These are phyloP conservation scores for Tachuris rubrigastra DNA, from an alignment of 2,113 vertebrate genomes.

Conservation along the genomic window DNA sequence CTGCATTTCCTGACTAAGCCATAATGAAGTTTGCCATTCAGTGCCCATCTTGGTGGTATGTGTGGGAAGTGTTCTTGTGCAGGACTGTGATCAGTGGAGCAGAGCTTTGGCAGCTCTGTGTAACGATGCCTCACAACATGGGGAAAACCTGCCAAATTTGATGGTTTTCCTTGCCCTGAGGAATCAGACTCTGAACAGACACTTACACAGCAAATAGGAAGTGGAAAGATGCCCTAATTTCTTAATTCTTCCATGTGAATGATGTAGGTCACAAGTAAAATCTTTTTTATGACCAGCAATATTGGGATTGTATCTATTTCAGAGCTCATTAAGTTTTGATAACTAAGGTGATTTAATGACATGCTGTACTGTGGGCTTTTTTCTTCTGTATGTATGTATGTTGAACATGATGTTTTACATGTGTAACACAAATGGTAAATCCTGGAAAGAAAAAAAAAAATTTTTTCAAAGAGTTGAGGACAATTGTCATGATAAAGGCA, in stretches of 20 bases:
- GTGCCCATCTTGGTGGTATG: neutral
- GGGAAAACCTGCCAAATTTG: neutral
- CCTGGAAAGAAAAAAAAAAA: neutral
- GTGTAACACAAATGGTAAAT: slow-evolving; percentile 19
- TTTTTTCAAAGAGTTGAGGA: neutral
- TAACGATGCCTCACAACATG: neutral
- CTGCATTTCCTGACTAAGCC: neutral
- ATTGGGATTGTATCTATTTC: slow-evolving; percentile 72
- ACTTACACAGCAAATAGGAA: neutral
- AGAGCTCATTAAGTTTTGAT: slow-evolving; percentile 76
- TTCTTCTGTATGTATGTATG: neutral
- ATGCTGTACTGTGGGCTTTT: neutral
- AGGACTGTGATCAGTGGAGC: neutral
- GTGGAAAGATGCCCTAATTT: slow-evolving; percentile 48
- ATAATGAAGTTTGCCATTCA: neutral
- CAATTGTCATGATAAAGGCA: neutral
- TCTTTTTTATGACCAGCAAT: slow-evolving; percentile 68
- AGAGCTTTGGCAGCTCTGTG: neutral
- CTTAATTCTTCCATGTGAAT: slow-evolving; percentile 49
- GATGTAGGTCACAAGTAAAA: slow-evolving; percentile 69
- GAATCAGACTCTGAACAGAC: neutral
- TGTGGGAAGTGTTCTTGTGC: neutral
- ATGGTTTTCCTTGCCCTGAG: neutral
- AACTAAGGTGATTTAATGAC: slow-evolving; percentile 53
- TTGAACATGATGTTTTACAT: slow-evolving; percentile 15